Evolutionary conservation across 2,797 vertebrate genomes (phyloP).

Genomic region (Limosa lapponica): DNA sequence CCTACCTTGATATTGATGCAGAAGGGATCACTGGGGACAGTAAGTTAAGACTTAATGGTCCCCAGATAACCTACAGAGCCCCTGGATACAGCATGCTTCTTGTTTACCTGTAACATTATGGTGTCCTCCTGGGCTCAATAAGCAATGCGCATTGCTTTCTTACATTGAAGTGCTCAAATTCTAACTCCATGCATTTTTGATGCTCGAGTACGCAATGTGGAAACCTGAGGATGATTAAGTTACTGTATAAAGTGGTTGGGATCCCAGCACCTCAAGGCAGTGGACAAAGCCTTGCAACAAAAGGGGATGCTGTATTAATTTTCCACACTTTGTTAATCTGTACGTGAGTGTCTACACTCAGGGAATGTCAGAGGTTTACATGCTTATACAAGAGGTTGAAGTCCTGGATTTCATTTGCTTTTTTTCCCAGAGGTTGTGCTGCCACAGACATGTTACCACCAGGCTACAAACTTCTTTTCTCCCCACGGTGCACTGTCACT

Average conservation of each 20-base stretch:
- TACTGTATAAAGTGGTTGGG: background rate
- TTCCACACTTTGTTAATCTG: background rate
- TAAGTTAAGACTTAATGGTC: background rate
- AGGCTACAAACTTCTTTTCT: background rate
- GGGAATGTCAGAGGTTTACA: background rate
- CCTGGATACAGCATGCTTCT: background rate
- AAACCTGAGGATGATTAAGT: background rate
- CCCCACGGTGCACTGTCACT: background rate
- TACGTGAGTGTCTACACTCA: background rate
- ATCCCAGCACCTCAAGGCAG: background rate
- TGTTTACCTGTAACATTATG: background rate
- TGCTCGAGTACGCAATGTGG: fast-evolving
- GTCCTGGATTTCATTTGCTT: background rate
- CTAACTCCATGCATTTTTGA: background rate
- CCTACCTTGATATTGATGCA: background rate
- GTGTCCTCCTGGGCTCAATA: background rate
- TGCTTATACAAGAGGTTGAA: background rate
- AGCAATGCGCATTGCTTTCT: background rate
- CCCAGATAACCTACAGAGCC: background rate
- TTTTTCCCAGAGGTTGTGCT: background rate
- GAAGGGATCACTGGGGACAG: background rate
- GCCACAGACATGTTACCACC: background rate
- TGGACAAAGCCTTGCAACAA: background rate
- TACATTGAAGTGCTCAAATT: background rate
- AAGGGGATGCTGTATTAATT: background rate